A percentile compares a stretch with the other conserved stretches of the same genome.
phyloP scores from a whole-genome alignment of 2,888 invertebrate species.

The Ichneumoninae sp. region DNA sequence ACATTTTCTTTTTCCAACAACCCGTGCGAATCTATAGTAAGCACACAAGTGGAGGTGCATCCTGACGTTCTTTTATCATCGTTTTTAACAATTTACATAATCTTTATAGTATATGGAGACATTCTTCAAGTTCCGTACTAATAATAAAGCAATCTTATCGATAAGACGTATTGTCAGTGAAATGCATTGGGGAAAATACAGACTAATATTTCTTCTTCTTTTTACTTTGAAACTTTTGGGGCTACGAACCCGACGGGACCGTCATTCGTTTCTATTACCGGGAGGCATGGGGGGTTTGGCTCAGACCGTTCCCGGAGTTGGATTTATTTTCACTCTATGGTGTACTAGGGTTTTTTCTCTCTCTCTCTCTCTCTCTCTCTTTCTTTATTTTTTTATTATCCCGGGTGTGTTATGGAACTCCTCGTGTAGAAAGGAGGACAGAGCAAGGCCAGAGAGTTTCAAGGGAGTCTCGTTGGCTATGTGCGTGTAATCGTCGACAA shows the following conservation, averaged over 20 bases:
- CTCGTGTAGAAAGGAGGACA: conserved; percentile 50
- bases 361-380: conserved; percentile 69
- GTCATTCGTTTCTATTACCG: conserved; percentile 80
- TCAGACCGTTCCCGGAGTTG: conserved; percentile 72
- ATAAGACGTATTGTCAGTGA: background rate
- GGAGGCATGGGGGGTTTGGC: conserved; percentile 69
- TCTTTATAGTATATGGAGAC: no score
- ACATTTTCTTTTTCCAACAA: conserved; percentile 76
- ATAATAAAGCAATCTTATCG: background rate
- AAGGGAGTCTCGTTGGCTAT: conserved; percentile 25
- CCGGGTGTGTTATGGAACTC: conserved; percentile 75
- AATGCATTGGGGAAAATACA: background rate
- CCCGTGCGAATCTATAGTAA: conserved; percentile 48
- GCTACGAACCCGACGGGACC: conserved; percentile 48
- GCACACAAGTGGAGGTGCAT: conserved; percentile 57
- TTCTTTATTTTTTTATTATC: conserved; percentile 83
- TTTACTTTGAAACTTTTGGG: conserved; percentile 13
- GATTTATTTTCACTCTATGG: conserved; percentile 84
- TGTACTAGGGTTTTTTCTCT: conserved; percentile 70
- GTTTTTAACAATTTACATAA: conserved; percentile 25
- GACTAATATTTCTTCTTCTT: background rate
- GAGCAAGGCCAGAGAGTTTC: background rate
- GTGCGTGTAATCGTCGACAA: conserved; percentile 59
- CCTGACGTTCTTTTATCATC: conserved; percentile 52
- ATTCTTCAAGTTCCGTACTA: background rate